Conservation (phyloP, 2,888 invertebrate genomes). For the Lasioglossum vierecki region DNA sequence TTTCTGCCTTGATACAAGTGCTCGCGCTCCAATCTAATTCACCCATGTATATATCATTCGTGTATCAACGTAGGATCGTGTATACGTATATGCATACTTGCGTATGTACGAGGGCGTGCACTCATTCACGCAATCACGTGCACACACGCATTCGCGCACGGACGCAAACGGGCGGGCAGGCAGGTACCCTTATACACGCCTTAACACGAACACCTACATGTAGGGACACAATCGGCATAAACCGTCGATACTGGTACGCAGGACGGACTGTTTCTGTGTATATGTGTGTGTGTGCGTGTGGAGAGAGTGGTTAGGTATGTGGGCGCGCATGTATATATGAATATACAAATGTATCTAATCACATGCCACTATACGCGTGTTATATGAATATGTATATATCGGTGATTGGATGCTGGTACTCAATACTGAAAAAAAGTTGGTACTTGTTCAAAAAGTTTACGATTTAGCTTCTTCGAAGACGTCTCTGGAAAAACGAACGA, state of each 20-base stretch:
- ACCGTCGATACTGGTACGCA: not conserved
- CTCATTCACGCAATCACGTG: not conserved
- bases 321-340: not conserved
- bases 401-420: conserved; percentile 52
- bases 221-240: not conserved
- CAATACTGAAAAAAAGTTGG: conserved; percentile 64
- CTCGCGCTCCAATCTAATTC: conserved; percentile 18
- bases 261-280: not conserved
- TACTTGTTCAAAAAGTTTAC: conserved; percentile 69
- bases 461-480: conserved; percentile 69
- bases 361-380: not conserved
- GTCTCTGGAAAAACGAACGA: conserved; percentile 65
- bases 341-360: not conserved
- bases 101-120: not conserved
- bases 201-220: not conserved
- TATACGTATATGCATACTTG: not conserved
- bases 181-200: not conserved
- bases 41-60: not conserved
- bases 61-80: conserved; percentile 5
- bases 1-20: conserved; percentile 75
- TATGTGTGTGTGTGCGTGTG: not conserved
- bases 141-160: not conserved
- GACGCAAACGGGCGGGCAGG: not conserved
- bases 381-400: conserved; percentile 32
- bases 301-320: not conserved